Base-by-base conservation (phyloP, 2,888 invertebrate species). In the Lasiommata megera region DNA sequence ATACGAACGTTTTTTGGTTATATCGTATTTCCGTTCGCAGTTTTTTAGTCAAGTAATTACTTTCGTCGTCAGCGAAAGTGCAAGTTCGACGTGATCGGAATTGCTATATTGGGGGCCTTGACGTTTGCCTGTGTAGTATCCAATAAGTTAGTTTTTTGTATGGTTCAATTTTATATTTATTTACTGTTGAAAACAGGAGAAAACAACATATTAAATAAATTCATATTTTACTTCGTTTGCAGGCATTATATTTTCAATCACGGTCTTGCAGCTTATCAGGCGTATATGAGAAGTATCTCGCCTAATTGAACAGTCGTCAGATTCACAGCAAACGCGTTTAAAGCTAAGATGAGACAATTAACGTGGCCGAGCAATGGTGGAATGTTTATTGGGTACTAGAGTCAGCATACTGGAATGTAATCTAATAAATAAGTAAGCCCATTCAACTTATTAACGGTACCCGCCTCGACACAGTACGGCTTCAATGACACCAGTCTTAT, bases 401-500 rank as follows among this genome's bases (percentile, higher is more conserved):
- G 55, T 58, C 44, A 51, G 57, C 55, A 58, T 67, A 66, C 70
- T 69, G 67, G 64, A 66, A 67, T 56, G 68, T 86, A 85, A 88
- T 86, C 83, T 74, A 88, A 87, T 88, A 83, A 75, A 74, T 69
- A 70, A 65, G 60, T 77, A 72, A 74, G 73, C 74, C 70, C 67
- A 73, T 73, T 73, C 74, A 71, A 74, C 71, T 73, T 75, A 74
- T 76, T 73, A 76, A 68, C 72, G 64, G 62, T 67, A 69, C 69
- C 75, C 73, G 62, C 59, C 11, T 11, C 11, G 68, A 40, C 46
- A 12, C 34, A 64, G 65, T 79, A 78, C 34, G 84, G 86, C 79
- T 87, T 87, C 85, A 17, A 65, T 67, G 67, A 73, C 72, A 66
- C 69, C 72, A 73, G 71, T 76, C 76, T 73, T 64, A 68, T 67